These are phyloP conservation scores for Girardinichthys multiradiatus DNA, from an alignment of 2,113 vertebrate species.

Conservation along the genomic window DNA sequence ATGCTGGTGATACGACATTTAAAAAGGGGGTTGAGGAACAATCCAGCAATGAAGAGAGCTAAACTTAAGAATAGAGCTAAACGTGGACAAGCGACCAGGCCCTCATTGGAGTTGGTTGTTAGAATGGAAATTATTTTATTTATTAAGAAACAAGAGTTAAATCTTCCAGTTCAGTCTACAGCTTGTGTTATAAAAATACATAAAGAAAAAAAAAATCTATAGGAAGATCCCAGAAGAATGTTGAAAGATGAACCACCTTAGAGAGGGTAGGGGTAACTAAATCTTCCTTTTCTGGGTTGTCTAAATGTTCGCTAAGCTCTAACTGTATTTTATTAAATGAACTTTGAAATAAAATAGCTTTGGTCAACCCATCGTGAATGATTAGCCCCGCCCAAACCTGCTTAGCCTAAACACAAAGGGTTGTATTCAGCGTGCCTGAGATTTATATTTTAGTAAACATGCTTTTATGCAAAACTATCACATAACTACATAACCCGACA, in stretches of 20 bases:
- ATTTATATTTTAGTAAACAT: background rate
- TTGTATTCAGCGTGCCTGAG: background rate
- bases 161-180: background rate
- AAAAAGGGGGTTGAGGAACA: background rate
- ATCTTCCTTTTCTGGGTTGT: background rate
- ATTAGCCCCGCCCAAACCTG: background rate
- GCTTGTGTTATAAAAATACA: too few species aligned
- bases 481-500: background rate
- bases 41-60: too few species aligned
- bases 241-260: background rate
- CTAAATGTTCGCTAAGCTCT: too few species aligned
- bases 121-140: too few species aligned
- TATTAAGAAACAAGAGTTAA: background rate
- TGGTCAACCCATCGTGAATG: background rate
- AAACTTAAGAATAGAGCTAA: too few species aligned
- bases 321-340: too few species aligned
- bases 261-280: background rate
- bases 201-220: background rate
- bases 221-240: background rate
- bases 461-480: background rate
- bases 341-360: background rate
- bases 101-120: too few species aligned
- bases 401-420: background rate
- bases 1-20: constrained; percentile 37
- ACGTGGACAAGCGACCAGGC: too few species aligned